Evolutionary conservation across 2,888 invertebrate species (phyloP), one percentile per base, ranked within the genome.

Genomic region (Brachycybe producta): DNA sequence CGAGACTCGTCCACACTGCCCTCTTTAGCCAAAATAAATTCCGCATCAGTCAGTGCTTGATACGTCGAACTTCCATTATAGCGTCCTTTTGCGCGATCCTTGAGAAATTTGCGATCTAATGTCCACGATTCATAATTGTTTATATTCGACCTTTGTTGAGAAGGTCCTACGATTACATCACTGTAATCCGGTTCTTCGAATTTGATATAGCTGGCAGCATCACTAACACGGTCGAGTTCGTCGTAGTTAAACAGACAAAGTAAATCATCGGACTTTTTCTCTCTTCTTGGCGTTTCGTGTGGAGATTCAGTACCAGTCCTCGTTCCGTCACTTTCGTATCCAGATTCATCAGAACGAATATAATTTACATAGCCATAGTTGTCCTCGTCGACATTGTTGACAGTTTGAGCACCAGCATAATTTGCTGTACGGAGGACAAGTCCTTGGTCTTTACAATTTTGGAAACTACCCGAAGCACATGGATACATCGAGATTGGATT

Each of bases 291-390:
- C 21, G 49, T 51, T 43, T 32, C 54, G 24, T 39, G 53, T 38
- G 46, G 56, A 47, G 36, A 53, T 51, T 47, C 51, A 47, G 34
- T 58, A 52, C 41, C 58, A 34, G 61, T 61, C 42, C 65, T 61
- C 0, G 63, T 74, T 46, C 82, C 79, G 64, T 84, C 84, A 65
- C 83, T 83, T 62, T 84, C 84, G 64, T 84, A 84, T 36, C 84
- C 84, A 43, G 83, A 84, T 68, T 84, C 84, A 65, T 83, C 84
- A 40, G 83, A 84, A 67, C 83, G 82, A 44, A 83, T 77, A 66
- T 82, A 82, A 67, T 80, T 81, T 48, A 58, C 57, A 54, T 19
- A 55, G 38, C 36, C 26, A 21, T 49, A 52, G 30, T 41, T 49
- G 38, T 54, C 54, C 2, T 40, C 51, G 15, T 51, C 51, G 2